These are phyloP conservation scores for Corythoichthys haematopterus DNA, from an alignment of 2,113 vertebrate genomes.

Conservation along the genomic window DNA sequence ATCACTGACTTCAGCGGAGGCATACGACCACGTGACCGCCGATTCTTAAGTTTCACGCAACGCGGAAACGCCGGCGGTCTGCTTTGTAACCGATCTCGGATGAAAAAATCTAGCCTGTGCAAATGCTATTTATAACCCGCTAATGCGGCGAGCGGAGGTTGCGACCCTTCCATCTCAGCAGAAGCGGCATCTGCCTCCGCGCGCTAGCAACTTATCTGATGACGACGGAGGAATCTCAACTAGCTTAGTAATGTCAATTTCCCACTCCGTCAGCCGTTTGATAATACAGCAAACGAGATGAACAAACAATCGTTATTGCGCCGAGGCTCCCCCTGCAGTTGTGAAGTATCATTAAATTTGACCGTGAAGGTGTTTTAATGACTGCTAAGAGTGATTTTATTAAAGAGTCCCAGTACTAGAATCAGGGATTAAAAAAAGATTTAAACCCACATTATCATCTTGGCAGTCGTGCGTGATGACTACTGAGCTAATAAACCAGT, in stretches of 20 bases:
- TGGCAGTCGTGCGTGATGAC: too few species aligned
- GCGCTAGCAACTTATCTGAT: slow-evolving; percentile 36
- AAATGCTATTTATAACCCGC: slow-evolving; percentile 63
- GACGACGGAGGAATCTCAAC: slow-evolving; percentile 22
- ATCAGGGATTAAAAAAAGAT: too few species aligned
- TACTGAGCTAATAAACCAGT: too few species aligned
- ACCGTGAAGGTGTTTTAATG: background rate
- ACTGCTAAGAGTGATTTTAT: background rate
- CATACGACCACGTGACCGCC: background rate
- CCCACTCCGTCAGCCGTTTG: background rate
- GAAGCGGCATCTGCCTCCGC: slow-evolving; percentile 60
- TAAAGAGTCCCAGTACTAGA: too few species aligned
- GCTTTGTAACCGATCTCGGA: slow-evolving; percentile 62
- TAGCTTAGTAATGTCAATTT: background rate
- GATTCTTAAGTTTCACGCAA: background rate
- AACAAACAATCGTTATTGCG: background rate
- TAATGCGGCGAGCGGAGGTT: slow-evolving; percentile 62
- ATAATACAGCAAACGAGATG: background rate
- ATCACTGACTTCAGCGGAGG: too few species aligned
- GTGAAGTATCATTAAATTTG: background rate
- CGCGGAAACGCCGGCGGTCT: slow-evolving; percentile 19
- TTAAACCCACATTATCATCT: too few species aligned
- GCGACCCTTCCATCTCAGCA: slow-evolving; percentile 57
- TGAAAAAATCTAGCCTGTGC: slow-evolving; percentile 39
- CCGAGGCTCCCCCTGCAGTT: background rate